Evolutionary conservation across 2,888 invertebrate genomes (phyloP), one percentile per base, ranked within the genome.

Genomic region (Calameuta idolon): DNA sequence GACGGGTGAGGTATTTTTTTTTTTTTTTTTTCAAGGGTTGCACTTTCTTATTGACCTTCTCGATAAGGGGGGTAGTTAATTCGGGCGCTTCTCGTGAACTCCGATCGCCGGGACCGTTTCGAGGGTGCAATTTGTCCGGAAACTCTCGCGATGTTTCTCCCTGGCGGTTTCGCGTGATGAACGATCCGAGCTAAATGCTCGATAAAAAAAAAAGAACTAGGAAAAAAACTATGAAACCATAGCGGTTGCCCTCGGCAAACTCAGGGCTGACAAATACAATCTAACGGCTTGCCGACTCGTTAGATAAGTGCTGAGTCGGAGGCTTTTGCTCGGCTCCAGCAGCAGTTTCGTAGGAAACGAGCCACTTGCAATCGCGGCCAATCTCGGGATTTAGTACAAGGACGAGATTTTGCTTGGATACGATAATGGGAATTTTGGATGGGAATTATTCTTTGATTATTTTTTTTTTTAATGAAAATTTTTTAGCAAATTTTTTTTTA

Each of bases 121-220:
- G 79, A 79, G 81, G 81, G 80, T 80, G 84, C 80, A 84, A 83
- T 85, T 83, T 83, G 82, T 84, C 84, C 80, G 80, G 79, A 69
- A 78, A 77, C 75, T 68, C 76, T 79, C 76, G 75, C 69, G 76
- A 74, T 71, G 79, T 74, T 75, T 55, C 40, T 55, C 79, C 79
- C 81, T 71, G 34, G 81, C 76, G 79, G 79, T 77, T 76, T 75
- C 35, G 76, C 40, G 81, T 81, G 81, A 83, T 82, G 81, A 83
- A 84, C 81, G 81, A 81, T 55, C 40, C 40, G 9, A 55, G 77
- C 77, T 81, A 80, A 82, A 84, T 78, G 81, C 73, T 77, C 78
- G 79, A 81, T 0, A 35, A 11, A 35, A 35, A 35, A 35, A 35
- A 12, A 35, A 3, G 9, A 34, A 34, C n/a, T n/a, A 34, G 9